phyloP scores from a whole-genome alignment of 2,888 invertebrate species.

The Resseliella maxima region DNA sequence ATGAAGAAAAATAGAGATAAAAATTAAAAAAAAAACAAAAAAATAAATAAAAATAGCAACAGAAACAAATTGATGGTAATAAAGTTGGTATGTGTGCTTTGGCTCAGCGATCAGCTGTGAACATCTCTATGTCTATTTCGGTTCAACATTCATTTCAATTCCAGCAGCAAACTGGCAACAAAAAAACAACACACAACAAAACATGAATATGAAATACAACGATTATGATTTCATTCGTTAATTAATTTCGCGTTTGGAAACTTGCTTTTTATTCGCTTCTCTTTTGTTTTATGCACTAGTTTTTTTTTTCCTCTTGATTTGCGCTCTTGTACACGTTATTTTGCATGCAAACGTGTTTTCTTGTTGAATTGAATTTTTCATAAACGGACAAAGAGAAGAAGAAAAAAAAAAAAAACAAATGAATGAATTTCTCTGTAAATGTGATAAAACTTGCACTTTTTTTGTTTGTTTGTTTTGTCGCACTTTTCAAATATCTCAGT shows the following conservation, averaged over 20 bases:
- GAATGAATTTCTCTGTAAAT: no score
- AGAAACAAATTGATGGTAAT: slow-evolving; percentile 24
- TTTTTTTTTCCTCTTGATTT: background rate
- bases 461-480: background rate
- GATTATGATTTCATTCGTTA: slow-evolving; percentile 33
- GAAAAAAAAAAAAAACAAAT: no score
- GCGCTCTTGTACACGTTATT: background rate
- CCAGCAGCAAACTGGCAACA: no score
- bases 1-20: background rate
- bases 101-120: background rate
- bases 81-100: background rate
- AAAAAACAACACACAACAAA: background rate
- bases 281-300: slow-evolving; percentile 32
- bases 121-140: slow-evolving; percentile 20
- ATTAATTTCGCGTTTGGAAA: slow-evolving; percentile 47
- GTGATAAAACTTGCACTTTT: background rate
- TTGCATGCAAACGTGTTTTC: no score
- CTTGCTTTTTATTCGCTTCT: slow-evolving; percentile 12
- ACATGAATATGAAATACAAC: background rate
- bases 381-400: no score
- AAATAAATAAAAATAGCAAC: background rate
- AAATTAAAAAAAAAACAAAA: no score
- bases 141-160: background rate
- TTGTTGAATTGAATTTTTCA: no score
- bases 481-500: background rate